Conservation (phyloP, 2,888 invertebrate genomes). For the Nomada flava region DNA sequence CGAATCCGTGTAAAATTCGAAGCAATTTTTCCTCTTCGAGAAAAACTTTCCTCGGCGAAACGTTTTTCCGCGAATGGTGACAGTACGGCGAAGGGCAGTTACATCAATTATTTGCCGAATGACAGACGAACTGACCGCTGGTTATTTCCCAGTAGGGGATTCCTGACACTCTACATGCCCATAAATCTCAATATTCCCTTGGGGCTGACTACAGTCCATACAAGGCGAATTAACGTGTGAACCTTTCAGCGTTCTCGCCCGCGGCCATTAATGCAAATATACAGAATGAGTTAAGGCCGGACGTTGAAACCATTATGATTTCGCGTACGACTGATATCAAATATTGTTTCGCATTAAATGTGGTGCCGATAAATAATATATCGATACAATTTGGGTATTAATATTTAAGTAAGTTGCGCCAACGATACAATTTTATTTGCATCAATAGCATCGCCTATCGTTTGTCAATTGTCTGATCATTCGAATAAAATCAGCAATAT, state of each 20-base stretch:
- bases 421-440: neutral
- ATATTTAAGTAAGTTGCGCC: neutral
- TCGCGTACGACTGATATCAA: neutral
- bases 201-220: slow-evolving; percentile 54
- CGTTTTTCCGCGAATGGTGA: slow-evolving; percentile 5
- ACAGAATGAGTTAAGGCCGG: neutral
- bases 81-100: slow-evolving; percentile 7
- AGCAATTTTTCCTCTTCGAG: neutral
- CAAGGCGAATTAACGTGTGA: slow-evolving; percentile 46
- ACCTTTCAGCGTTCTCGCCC: slow-evolving; percentile 50
- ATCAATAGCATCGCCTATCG: too few species aligned
- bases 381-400: neutral
- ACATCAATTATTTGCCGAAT: slow-evolving; percentile 52
- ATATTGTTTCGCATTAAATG: neutral
- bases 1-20: too few species aligned
- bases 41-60: neutral
- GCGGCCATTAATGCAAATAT: slow-evolving; percentile 32
- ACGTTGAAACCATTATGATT: neutral
- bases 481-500: neutral
- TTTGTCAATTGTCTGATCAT: slow-evolving; percentile 3
- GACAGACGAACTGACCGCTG: slow-evolving; percentile 52
- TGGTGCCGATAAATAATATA: neutral
- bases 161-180: slow-evolving; percentile 42
- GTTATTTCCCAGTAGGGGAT: slow-evolving; percentile 47
- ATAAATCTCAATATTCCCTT: slow-evolving; percentile 63